These are phyloP conservation scores for Homarus gammarus DNA, from an alignment of 2,888 invertebrate genomes.

Conservation along the genomic window DNA sequence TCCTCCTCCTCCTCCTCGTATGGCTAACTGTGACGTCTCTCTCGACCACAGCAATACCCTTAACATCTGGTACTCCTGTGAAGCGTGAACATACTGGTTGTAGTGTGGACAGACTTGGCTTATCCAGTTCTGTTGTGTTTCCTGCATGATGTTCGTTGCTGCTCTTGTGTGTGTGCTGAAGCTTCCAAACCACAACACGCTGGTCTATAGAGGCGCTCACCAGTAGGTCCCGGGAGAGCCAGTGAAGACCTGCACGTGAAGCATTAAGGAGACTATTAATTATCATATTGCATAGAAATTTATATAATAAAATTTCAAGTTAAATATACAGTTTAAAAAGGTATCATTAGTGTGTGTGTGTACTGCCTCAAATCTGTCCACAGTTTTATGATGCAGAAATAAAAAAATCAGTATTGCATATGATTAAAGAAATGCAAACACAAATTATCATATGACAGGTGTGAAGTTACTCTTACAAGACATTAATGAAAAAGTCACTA, in stretches of 20 bases:
- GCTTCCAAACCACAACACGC: conserved; percentile 32
- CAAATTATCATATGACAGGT: neutral
- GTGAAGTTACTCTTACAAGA: neutral
- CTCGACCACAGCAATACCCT: conserved; percentile 5
- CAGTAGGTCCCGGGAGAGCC: conserved; percentile 23
- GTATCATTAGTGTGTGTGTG: no score
- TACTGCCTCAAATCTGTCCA: no score
- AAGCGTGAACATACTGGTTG: neutral
- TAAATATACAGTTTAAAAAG: no score
- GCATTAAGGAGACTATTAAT: neutral
- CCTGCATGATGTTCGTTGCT: neutral
- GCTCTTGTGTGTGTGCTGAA: neutral
- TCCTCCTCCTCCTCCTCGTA: neutral
- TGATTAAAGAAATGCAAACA: neutral
- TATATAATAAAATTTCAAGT: no score
- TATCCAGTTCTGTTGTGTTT: neutral
- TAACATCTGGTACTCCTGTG: conserved; percentile 23
- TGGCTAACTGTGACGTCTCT: neutral
- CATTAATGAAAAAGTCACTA: neutral
- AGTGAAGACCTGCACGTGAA: conserved; percentile 35
- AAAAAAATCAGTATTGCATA: neutral
- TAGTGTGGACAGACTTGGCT: neutral
- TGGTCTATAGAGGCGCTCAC: conserved; percentile 51
- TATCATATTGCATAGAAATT: no score
- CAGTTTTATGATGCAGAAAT: no score